Conservation (phyloP, 92 coral and sea anemone species). For the Desmophyllum pertusum region DNA sequence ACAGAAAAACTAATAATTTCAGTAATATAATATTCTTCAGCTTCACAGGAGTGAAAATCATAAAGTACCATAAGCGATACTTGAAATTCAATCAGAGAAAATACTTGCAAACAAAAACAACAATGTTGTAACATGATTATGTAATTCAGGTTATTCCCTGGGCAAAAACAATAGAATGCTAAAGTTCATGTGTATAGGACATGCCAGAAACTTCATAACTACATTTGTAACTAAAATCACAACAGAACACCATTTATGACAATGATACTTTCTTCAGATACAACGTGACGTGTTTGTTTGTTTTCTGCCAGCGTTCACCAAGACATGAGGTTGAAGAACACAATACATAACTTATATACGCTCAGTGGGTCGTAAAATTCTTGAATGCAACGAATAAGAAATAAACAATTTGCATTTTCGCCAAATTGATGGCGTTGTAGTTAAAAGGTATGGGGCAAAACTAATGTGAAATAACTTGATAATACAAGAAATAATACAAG, state of each 20-base stretch:
- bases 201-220: not conserved
- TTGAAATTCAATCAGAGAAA: slow-evolving; percentile 17
- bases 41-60: not conserved
- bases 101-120: not conserved
- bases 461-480: not conserved
- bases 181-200: not conserved
- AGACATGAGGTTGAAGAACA: not conserved
- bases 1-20: not conserved
- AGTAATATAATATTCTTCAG: not conserved
- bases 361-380: slow-evolving; percentile 19
- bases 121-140: slow-evolving; percentile 22
- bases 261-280: not conserved
- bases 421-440: slow-evolving; percentile 28
- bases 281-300: not conserved
- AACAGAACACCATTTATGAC: not conserved
- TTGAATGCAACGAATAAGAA: slow-evolving; percentile 13
- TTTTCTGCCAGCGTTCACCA: slow-evolving; percentile 5
- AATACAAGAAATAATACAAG: not conserved
- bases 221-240: not conserved
- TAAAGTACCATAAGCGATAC: not conserved
- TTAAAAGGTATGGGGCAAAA: not conserved
- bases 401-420: slow-evolving; percentile 37
- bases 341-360: not conserved
- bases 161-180: slow-evolving; percentile 10
- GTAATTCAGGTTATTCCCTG: slow-evolving; percentile 31